These are phyloP conservation scores for Xylota segnis DNA, from an alignment of 2,888 invertebrate species.

Conservation along the genomic window DNA sequence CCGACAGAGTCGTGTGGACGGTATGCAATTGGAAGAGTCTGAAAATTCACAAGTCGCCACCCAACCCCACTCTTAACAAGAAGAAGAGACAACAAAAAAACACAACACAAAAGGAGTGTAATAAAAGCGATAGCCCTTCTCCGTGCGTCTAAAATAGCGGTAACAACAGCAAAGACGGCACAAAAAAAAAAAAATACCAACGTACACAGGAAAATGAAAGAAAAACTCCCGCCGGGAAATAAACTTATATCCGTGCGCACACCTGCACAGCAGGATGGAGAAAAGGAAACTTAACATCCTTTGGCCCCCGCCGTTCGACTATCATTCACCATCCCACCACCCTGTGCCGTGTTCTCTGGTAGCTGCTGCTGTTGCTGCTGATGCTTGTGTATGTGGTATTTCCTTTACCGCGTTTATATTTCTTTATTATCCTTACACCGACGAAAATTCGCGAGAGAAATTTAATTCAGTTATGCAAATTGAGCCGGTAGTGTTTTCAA, in stretches of 20 bases:
- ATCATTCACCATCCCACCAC: constrained; percentile 59
- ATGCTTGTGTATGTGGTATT: constrained; percentile 58
- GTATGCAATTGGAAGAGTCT: constrained; percentile 17
- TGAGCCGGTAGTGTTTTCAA: constrained; percentile 76
- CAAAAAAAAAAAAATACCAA: constrained; percentile 1
- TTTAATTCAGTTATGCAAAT: constrained; percentile 77
- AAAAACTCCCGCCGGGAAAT: constrained; percentile 72
- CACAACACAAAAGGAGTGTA: constrained; percentile 42
- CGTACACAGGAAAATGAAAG: constrained; percentile 54
- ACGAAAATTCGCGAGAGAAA: constrained; percentile 76
- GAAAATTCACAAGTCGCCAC: constrained; percentile 26
- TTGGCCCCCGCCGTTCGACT: constrained; percentile 51
- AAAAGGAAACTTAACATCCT: constrained; percentile 58
- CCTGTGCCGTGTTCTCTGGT: background rate
- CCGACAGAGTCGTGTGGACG: constrained; percentile 36
- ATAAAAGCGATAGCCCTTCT: constrained; percentile 65
- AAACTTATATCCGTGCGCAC: constrained; percentile 68
- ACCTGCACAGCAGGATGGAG: constrained; percentile 65
- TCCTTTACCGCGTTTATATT: constrained; percentile 73
- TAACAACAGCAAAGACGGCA: constrained; percentile 15
- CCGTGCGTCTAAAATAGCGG: constrained; percentile 42
- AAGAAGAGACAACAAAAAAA: constrained; percentile 1
- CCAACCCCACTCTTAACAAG: background rate
- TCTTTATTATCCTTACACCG: constrained; percentile 76
- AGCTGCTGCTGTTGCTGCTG: background rate